Percentiles rank a stretch among this genome's conserved stretches.
These are phyloP conservation scores for Erebia epiphron DNA, from an alignment of 2,888 invertebrate species.

Conservation along the genomic window DNA sequence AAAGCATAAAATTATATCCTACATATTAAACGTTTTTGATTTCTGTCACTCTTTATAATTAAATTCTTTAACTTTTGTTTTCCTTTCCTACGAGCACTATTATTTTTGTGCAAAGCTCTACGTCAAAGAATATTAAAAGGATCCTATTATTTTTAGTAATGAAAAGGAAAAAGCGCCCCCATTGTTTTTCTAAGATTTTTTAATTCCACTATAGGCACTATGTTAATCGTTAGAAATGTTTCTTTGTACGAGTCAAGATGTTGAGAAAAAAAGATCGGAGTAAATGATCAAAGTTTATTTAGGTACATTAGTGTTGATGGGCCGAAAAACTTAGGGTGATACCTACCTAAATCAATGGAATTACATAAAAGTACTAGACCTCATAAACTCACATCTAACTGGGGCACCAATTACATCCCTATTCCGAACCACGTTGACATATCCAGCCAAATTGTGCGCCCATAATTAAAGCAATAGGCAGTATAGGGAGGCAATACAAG, in stretches of 20 bases:
- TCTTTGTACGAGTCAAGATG: too few species aligned
- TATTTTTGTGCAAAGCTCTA: not conserved
- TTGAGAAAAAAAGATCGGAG: too few species aligned
- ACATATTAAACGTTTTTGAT: not conserved
- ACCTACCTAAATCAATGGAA: slow-evolving; percentile 24
- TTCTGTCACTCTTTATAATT: not conserved
- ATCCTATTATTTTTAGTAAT: slow-evolving; percentile 4
- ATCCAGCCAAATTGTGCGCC: slow-evolving; percentile 23
- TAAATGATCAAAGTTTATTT: too few species aligned
- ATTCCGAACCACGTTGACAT: slow-evolving; percentile 21
- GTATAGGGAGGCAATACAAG: slow-evolving; percentile 19
- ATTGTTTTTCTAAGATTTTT: not conserved
- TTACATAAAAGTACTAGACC: slow-evolving; percentile 12
- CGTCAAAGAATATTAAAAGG: not conserved
- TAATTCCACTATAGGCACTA: too few species aligned
- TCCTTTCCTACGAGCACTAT: not conserved
- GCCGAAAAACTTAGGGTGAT: not conserved
- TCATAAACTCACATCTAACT: slow-evolving; percentile 18
- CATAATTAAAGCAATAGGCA: slow-evolving; percentile 26
- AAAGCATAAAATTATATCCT: not conserved
- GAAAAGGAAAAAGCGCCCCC: not conserved
- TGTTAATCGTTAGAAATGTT: too few species aligned
- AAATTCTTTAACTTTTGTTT: slow-evolving; percentile 2
- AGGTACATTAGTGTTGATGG: not conserved
- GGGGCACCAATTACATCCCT: slow-evolving; percentile 23